phyloP scores from a whole-genome alignment of 2,797 vertebrate species.

The Pseudomugil gertrudae region DNA sequence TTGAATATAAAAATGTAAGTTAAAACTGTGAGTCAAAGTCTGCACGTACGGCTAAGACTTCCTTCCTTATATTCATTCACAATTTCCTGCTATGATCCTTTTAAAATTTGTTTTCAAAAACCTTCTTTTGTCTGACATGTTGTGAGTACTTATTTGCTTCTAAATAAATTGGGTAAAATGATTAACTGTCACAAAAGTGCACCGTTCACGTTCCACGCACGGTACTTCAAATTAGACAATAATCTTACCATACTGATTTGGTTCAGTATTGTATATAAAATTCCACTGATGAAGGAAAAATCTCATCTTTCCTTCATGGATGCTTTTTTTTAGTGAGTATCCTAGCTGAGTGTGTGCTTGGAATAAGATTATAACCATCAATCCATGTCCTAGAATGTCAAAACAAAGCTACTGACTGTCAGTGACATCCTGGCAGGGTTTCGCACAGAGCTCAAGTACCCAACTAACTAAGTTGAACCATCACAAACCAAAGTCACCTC shows the following conservation, averaged over 20 bases:
- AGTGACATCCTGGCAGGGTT: slow-evolving; percentile 42
- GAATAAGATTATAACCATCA: slow-evolving; percentile 58
- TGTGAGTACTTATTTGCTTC: not conserved
- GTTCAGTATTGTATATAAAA: not conserved
- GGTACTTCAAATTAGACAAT: slow-evolving; percentile 15
- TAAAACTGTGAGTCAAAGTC: not conserved
- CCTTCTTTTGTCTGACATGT: not conserved
- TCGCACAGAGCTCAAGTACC: slow-evolving; percentile 33
- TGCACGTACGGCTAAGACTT: not conserved
- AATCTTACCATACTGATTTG: not conserved
- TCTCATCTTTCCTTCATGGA: not conserved
- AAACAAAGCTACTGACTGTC: slow-evolving; percentile 34
- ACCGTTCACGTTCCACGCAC: not conserved
- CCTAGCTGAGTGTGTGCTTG: slow-evolving; percentile 41
- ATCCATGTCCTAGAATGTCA: slow-evolving; percentile 32
- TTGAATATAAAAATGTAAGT: not conserved
- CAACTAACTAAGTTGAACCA: slow-evolving; percentile 51
- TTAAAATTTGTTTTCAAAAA: not conserved
- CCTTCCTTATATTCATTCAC: not conserved
- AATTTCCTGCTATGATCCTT: not conserved
- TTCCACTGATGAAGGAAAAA: slow-evolving; percentile 15
- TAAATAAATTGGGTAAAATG: slow-evolving; percentile 4
- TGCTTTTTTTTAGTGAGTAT: slow-evolving; percentile 42
- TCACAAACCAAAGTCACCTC: slow-evolving; percentile 36
- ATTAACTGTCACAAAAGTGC: slow-evolving; percentile 3